Evolutionary conservation across 2,113 vertebrate genomes (phyloP).

Genomic region (Dromiciops gliroides): DNA sequence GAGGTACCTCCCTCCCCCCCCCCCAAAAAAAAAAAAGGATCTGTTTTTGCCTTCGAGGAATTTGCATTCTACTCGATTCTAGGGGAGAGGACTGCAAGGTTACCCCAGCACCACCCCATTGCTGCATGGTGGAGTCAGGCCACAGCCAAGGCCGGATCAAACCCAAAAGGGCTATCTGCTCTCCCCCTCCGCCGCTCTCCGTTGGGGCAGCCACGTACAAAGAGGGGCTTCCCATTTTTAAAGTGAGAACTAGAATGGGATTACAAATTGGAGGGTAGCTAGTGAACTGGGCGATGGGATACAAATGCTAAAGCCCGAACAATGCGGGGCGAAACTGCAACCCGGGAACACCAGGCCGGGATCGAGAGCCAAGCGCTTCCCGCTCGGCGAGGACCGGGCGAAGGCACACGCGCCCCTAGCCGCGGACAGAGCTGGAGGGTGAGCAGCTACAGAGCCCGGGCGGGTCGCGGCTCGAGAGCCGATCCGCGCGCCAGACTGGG

Average conservation of each 20-base stretch:
- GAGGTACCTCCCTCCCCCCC: too few relatives aligned
- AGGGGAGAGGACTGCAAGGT: too few relatives aligned
- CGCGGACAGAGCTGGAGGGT: background rate
- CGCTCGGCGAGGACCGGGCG: background rate
- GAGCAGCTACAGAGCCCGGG: background rate
- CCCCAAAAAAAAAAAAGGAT: background rate
- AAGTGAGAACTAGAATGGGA: background rate
- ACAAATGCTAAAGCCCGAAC: background rate
- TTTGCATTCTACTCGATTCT: background rate
- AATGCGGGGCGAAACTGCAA: background rate
- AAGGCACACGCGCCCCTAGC: too few relatives aligned
- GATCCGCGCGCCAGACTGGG: fast-evolving
- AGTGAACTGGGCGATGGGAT: too few relatives aligned
- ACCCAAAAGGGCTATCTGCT: too few relatives aligned
- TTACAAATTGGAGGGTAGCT: background rate
- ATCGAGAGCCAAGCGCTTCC: too few relatives aligned
- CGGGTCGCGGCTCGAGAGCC: background rate
- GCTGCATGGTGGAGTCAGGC: too few relatives aligned
- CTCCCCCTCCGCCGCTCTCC: too few relatives aligned
- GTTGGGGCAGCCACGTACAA: background rate
- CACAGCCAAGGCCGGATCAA: background rate
- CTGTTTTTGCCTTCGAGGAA: background rate
- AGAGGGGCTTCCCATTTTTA: background rate
- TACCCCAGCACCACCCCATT: too few relatives aligned
- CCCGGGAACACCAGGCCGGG: too few relatives aligned